A percentile compares a stretch with the other conserved stretches of the same genome.
Conservation (phyloP, 2,797 vertebrate genomes). For the Myripristis murdjan region DNA sequence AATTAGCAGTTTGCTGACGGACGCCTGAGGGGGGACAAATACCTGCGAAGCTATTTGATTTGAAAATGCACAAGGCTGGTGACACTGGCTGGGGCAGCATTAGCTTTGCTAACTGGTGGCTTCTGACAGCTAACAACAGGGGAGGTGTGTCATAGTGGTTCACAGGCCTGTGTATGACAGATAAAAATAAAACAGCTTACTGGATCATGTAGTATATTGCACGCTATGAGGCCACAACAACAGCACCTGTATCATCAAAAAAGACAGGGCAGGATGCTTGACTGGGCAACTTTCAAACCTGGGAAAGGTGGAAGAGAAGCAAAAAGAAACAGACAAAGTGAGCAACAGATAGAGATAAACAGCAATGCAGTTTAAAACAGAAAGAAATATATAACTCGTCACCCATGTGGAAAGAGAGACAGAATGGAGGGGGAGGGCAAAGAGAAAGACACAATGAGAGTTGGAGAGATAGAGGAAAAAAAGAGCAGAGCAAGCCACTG, state of each 20-base stretch:
- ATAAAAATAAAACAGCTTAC: slow-evolving; percentile 58
- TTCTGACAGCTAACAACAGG: slow-evolving; percentile 83
- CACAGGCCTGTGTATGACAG: slow-evolving; percentile 75
- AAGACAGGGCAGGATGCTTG: slow-evolving; percentile 37
- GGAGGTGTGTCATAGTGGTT: slow-evolving; percentile 72
- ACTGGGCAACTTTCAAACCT: slow-evolving; percentile 38
- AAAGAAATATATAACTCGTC: too few relatives aligned
- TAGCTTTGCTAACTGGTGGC: slow-evolving; percentile 72
- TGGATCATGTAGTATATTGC: slow-evolving; percentile 40
- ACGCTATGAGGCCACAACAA: slow-evolving; percentile 20
- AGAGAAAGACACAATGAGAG: slow-evolving; percentile 46
- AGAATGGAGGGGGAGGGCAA: slow-evolving; percentile 13
- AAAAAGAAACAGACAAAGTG: background rate
- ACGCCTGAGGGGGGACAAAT: slow-evolving; percentile 41
- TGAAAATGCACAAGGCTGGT: slow-evolving; percentile 40
- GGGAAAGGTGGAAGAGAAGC: background rate
- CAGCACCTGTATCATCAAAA: slow-evolving; percentile 33
- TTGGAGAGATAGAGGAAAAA: slow-evolving; percentile 1
- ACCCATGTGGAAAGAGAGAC: slow-evolving; percentile 6
- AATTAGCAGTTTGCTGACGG: slow-evolving; percentile 60
- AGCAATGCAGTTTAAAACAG: slow-evolving; percentile 33
- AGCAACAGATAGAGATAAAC: slow-evolving; percentile 18
- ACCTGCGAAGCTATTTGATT: slow-evolving; percentile 57
- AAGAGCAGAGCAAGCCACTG: slow-evolving; percentile 39
- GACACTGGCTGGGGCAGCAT: slow-evolving; percentile 44